These are phyloP conservation scores for Calephelis nemesis DNA, from an alignment of 1,140 invertebrate species.

Conservation along the genomic window DNA sequence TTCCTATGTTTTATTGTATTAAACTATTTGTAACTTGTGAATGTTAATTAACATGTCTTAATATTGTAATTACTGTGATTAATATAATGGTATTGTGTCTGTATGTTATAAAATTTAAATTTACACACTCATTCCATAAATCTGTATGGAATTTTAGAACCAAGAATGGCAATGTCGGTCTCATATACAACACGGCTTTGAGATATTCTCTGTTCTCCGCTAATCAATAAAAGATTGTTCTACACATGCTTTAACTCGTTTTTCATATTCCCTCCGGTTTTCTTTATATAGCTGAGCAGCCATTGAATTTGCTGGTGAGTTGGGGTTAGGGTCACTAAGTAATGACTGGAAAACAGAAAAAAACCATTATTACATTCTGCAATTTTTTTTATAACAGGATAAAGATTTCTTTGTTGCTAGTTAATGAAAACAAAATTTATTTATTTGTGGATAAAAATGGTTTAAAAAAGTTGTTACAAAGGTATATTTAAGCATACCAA, in stretches of 20 bases:
- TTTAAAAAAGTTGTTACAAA: too few relatives aligned
- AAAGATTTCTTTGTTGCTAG: too few relatives aligned
- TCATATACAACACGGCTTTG: slow-evolving; percentile 45
- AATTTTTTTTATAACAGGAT: too few relatives aligned
- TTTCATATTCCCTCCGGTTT: slow-evolving; percentile 97
- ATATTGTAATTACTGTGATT: slow-evolving; percentile 12
- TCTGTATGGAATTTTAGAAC: slow-evolving; percentile 52
- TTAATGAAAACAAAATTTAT: too few relatives aligned
- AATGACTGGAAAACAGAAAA: slow-evolving; percentile 86
- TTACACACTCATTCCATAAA: slow-evolving; percentile 60
- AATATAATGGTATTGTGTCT: slow-evolving; percentile 4
- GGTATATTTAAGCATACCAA: too few relatives aligned
- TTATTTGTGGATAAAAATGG: too few relatives aligned
- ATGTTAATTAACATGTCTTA: not conserved
- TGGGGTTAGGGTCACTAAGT: slow-evolving; percentile 97
- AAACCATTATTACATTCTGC: not conserved
- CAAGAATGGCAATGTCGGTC: slow-evolving; percentile 45
- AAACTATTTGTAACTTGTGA: slow-evolving; percentile 11
- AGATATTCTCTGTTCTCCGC: slow-evolving; percentile 62
- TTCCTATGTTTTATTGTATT: not conserved
- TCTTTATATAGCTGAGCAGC: slow-evolving; percentile 98
- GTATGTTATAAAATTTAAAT: slow-evolving; percentile 37
- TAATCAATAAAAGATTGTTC: slow-evolving; percentile 98
- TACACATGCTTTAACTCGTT: slow-evolving; percentile 97
- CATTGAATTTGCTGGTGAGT: slow-evolving; percentile 97